phyloP scores from a whole-genome alignment of 2,113 vertebrate species.

The Phasianus colchicus region DNA sequence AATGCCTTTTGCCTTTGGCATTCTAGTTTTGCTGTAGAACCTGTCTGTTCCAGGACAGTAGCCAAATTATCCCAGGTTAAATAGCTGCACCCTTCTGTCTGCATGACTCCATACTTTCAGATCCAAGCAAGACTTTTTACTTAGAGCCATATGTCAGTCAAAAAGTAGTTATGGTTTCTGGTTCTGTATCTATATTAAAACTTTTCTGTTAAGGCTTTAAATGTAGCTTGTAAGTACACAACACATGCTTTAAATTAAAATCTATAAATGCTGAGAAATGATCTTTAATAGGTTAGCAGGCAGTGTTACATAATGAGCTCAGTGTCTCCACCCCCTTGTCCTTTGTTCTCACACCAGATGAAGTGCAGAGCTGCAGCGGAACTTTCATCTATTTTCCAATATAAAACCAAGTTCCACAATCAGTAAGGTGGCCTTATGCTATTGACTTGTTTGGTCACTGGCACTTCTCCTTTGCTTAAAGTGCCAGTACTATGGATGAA shows the following conservation, averaged over 20 bases:
- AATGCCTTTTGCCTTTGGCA: conserved; percentile 12
- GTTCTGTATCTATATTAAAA: neutral
- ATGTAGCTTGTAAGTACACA: neutral
- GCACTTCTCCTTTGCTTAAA: neutral
- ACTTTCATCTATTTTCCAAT: neutral
- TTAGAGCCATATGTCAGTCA: neutral
- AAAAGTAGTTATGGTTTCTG: neutral
- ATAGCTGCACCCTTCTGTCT: neutral
- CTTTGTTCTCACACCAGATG: neutral
- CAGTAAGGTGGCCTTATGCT: neutral
- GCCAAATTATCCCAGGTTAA: neutral
- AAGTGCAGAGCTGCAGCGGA: neutral
- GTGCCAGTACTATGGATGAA: rapidly evolving
- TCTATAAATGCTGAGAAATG: neutral
- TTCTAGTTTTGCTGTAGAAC: conserved; percentile 8
- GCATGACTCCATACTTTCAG: neutral
- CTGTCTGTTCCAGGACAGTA: neutral
- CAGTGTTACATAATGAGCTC: neutral
- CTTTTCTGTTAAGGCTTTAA: no score
- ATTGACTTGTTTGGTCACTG: neutral
- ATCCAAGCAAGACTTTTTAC: neutral
- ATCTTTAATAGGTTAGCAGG: neutral
- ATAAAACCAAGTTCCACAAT: neutral
- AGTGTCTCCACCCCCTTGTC: neutral
- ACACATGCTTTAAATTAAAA: neutral